Percentiles rank a stretch among this genome's conserved stretches.
Conservation (phyloP, 2,113 vertebrate species). For the Psophia crepitans region DNA sequence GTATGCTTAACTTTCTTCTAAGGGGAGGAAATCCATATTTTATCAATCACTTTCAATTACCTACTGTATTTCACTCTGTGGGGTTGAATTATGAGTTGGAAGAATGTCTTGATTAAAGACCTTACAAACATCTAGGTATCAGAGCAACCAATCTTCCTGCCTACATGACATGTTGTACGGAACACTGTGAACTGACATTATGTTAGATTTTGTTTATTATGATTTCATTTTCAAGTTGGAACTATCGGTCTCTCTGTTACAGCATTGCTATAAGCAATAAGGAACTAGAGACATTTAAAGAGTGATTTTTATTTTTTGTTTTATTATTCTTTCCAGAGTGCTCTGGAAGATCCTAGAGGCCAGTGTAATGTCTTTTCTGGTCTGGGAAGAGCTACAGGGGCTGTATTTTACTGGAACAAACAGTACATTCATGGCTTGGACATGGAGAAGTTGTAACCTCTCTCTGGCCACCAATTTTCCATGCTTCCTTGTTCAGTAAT, state of each 20-base stretch:
- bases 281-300: neutral
- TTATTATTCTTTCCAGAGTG: neutral
- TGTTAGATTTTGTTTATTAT: neutral
- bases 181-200: neutral
- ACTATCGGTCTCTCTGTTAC: neutral
- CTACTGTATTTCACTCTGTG: conserved; percentile 38
- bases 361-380: neutral
- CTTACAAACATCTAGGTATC: conserved; percentile 36
- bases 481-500: neutral
- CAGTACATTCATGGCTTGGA: neutral
- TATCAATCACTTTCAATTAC: conserved; percentile 57
- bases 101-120: conserved; percentile 69
- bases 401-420: neutral
- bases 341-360: neutral
- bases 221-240: neutral
- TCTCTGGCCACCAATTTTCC: neutral
- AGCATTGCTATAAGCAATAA: neutral
- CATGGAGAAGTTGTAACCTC: neutral
- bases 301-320: neutral
- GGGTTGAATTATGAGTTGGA: conserved; percentile 55
- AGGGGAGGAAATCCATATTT: conserved; percentile 50
- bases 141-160: conserved; percentile 15
- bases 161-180: neutral
- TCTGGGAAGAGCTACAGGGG: neutral
- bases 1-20: conserved; percentile 40